phyloP scores from a whole-genome alignment of 2,113 vertebrate genomes.

The Cheilinus undulatus region DNA sequence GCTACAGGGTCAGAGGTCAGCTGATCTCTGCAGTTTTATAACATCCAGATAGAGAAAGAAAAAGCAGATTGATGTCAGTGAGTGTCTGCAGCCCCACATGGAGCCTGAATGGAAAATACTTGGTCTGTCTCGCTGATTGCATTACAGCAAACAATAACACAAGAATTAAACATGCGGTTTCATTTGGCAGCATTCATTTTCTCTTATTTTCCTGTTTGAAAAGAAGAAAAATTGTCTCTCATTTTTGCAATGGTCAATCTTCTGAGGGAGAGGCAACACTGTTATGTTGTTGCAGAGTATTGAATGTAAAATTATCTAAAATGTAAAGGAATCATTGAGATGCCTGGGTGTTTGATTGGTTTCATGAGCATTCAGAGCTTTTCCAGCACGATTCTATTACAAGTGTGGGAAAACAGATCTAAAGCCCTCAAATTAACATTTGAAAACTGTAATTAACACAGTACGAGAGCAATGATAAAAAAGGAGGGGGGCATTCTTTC shows the following conservation, averaged over 20 bases:
- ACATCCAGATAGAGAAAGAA: conserved; percentile 45
- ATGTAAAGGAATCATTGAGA: conserved; percentile 2
- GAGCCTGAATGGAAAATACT: conserved; percentile 31
- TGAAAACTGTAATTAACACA: conserved; percentile 45
- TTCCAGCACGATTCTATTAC: conserved; percentile 7
- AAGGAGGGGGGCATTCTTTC: too few relatives aligned
- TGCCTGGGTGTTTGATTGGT: not conserved
- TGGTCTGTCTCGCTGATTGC: conserved; percentile 15
- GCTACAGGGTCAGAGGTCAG: conserved; percentile 34
- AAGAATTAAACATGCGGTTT: conserved; percentile 41
- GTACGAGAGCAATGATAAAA: conserved; percentile 25
- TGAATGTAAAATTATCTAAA: not conserved
- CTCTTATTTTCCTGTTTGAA: conserved; percentile 21
- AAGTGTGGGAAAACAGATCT: conserved; percentile 42
- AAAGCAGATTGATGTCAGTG: conserved; percentile 20
- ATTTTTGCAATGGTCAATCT: conserved; percentile 16
- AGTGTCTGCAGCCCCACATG: conserved; percentile 30
- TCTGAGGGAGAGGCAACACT: not conserved
- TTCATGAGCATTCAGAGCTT: conserved; percentile 9
- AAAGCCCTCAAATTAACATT: conserved; percentile 39
- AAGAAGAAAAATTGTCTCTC: conserved; percentile 18
- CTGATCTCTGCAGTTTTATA: conserved; percentile 51
- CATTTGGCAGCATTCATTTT: conserved; percentile 41
- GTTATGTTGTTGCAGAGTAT: not conserved
- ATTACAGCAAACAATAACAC: conserved; percentile 27